These are phyloP conservation scores for Agrotis exclamationis DNA, from an alignment of 2,888 invertebrate genomes.

Conservation along the genomic window DNA sequence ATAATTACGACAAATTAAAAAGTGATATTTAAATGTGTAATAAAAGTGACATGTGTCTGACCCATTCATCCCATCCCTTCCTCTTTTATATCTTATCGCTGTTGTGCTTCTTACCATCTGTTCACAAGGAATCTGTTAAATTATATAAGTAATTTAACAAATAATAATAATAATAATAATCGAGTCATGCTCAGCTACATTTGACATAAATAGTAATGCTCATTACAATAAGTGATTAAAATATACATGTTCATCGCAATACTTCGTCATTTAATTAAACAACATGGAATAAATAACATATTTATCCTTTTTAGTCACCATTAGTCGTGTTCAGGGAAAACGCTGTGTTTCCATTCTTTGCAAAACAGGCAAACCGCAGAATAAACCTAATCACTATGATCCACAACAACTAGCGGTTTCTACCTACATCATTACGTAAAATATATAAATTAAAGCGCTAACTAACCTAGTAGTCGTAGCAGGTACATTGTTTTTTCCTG, in stretches of 20 bases:
- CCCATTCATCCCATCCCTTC: background rate
- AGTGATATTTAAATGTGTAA: too few relatives aligned
- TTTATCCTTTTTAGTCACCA: constrained; percentile 71
- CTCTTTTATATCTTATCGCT: background rate
- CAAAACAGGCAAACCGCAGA: constrained; percentile 86
- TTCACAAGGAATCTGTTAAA: background rate
- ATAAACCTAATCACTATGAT: constrained; percentile 57
- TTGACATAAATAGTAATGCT: constrained; percentile 27
- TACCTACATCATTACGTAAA: constrained; percentile 58
- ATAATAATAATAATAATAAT: constrained; percentile 1
- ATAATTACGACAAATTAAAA: too few relatives aligned
- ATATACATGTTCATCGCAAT: constrained; percentile 32
- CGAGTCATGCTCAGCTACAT: background rate
- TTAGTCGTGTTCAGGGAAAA: constrained; percentile 67
- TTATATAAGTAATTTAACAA: constrained; percentile 6
- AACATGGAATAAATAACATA: constrained; percentile 57
- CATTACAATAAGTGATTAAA: constrained; percentile 10
- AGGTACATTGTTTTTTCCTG: constrained; percentile 46
- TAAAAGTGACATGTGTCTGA: background rate
- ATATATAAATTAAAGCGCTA: constrained; percentile 28
- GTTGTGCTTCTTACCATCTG: background rate
- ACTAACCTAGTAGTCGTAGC: constrained; percentile 34
- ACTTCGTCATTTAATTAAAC: constrained; percentile 64
- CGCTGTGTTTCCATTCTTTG: constrained; percentile 64
- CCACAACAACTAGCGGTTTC: constrained; percentile 38